Evolutionary conservation across 2,888 invertebrate genomes (phyloP), one percentile per base, ranked within the genome.

Genomic region (Drosophila pseudotakahashii): DNA sequence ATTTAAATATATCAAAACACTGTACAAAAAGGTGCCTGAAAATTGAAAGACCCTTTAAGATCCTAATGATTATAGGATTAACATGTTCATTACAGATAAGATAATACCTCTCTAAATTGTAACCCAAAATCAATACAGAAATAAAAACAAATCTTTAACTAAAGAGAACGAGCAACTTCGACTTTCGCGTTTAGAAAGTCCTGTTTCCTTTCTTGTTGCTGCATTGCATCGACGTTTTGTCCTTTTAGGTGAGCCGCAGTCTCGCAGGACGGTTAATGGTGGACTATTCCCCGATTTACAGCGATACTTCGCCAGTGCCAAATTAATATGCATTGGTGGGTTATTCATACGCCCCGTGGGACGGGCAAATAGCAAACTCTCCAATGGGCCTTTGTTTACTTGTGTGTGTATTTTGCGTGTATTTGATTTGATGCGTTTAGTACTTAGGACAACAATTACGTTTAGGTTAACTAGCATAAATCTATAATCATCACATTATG

Each of bases 401-500:
- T 19, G 41, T 54, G 34, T 66, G 30, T 52, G 3, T 68, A 16
- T 52, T 37, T 37, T 36, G 32, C 50, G 70, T 71, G 51, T 57
- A 71, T 72, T 68, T 58, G 69, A 71, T 72, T 73, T 47, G 73
- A 68, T 69, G 69, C 70, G 48, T 55, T 55, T 67, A 69, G 68
- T 66, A 67, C 64, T 62, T 71, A 73, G 73, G 64, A 79, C 53
- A 77, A 84, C 72, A 74, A 79, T 67, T 75, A 82, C 57, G 61
- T 67, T 78, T 77, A 83, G 80, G 76, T 79, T 78, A 78, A 77
- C 75, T 84, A 78, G 61, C 72, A 76, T 85, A 77, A 59, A 75
- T 75, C 86, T 83, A 82, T 85, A 85, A 86, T 86, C 88, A 84
- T 89, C 88, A 89, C 87, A 89, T 88, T 87, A 89, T 89, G 90